Conservation (phyloP, 2,888 invertebrate genomes). For the Octonoba sinensis region DNA sequence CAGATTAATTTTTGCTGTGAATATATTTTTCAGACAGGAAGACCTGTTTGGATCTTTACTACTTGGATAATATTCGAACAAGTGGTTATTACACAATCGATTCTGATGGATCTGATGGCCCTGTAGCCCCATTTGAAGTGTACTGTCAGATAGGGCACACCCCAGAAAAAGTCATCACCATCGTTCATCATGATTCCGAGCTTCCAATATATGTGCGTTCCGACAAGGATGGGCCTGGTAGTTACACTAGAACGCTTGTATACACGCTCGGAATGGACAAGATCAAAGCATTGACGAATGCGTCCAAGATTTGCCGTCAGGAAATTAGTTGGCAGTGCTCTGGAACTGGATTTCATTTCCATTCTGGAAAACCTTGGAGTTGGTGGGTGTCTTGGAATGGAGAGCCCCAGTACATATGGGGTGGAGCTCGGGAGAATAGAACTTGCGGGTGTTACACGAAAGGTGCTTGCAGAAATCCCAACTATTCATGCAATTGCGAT, state of each 20-base stretch:
- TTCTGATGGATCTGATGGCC: constrained; percentile 65
- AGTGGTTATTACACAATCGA: constrained; percentile 67
- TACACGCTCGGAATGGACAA: constrained; percentile 66
- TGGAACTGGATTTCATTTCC: constrained; percentile 66
- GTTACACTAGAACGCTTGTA: constrained; percentile 65
- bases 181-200: constrained; percentile 68
- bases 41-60: constrained; percentile 66
- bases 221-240: constrained; percentile 66
- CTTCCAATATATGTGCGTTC: constrained; percentile 66
- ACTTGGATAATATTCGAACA: constrained; percentile 62
- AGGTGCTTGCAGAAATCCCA: constrained; percentile 43
- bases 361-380: constrained; percentile 60
- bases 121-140: constrained; percentile 66
- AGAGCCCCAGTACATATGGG: constrained; percentile 66
- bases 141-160: constrained; percentile 64
- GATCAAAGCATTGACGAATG: constrained; percentile 64
- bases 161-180: constrained; percentile 61
- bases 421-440: constrained; percentile 58
- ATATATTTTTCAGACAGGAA: constrained; percentile 33
- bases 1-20: background rate
- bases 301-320: constrained; percentile 66
- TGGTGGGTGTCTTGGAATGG: constrained; percentile 63
- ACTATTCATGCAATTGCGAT: constrained; percentile 66
- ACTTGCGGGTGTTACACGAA: constrained; percentile 66
- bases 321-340: constrained; percentile 67